A percentile compares a stretch with the other conserved stretches of the same genome.
These are phyloP conservation scores for Drosophila nr. perissopoda DNA, from an alignment of 2,888 invertebrate genomes.

Conservation along the genomic window DNA sequence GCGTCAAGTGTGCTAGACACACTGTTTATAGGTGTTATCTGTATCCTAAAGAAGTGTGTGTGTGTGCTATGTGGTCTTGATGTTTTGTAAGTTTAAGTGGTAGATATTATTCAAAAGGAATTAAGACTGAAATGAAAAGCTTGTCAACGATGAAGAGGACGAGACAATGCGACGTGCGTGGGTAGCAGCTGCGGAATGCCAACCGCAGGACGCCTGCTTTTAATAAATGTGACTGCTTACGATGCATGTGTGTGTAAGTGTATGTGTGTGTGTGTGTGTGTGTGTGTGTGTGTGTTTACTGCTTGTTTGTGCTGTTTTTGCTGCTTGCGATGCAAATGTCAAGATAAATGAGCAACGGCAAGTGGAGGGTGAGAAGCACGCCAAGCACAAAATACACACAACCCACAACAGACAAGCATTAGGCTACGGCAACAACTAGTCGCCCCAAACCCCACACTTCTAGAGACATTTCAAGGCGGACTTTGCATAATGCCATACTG, in stretches of 20 bases:
- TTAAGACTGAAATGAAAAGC: slow-evolving; percentile 78
- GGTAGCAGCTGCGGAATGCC: slow-evolving; percentile 38
- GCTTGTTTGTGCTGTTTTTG: slow-evolving; percentile 59
- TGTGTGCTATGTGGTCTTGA: slow-evolving; percentile 56
- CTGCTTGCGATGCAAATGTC: slow-evolving; percentile 69
- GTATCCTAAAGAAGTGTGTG: slow-evolving; percentile 3
- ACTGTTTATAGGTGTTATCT: slow-evolving; percentile 13
- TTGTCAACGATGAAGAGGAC: slow-evolving; percentile 58
- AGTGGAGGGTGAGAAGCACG: slow-evolving; percentile 7
- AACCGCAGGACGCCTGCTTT: slow-evolving; percentile 68
- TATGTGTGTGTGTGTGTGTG: slow-evolving; percentile 8
- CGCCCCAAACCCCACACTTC: neutral
- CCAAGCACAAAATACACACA: neutral
- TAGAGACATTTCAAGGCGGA: slow-evolving; percentile 41
- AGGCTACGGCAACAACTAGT: slow-evolving; percentile 18
- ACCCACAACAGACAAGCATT: slow-evolving; percentile 4
- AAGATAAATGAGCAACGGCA: slow-evolving; percentile 69
- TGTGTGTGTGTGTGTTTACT: slow-evolving; percentile 38
- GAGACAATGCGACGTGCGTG: slow-evolving; percentile 17
- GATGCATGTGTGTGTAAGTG: slow-evolving; percentile 18
- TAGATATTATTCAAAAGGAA: slow-evolving; percentile 80
- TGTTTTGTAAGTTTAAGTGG: slow-evolving; percentile 80
- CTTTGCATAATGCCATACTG: slow-evolving; percentile 44
- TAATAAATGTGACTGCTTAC: slow-evolving; percentile 71
- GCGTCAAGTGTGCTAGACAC: slow-evolving; percentile 24